A percentile compares a stretch with the other conserved stretches of the same genome.
phyloP scores from a whole-genome alignment of 2,888 invertebrate species.

The Scrobipalpa costella region DNA sequence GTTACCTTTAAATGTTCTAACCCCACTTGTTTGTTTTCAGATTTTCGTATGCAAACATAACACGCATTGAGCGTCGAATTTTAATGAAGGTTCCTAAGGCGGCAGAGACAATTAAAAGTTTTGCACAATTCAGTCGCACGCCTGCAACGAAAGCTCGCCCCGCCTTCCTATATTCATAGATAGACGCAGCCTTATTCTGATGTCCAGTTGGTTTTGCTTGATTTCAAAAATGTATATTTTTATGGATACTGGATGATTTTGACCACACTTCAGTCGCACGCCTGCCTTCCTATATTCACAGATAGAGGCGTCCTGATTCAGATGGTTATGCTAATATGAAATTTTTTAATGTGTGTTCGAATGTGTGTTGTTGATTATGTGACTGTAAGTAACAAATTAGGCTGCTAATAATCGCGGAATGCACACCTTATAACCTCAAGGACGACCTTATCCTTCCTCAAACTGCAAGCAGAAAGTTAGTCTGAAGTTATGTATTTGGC shows the following conservation, averaged over 20 bases:
- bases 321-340: background rate
- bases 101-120: constrained; percentile 66
- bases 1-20: no score
- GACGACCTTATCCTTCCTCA: no score
- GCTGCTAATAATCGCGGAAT: no score
- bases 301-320: background rate
- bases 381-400: no score
- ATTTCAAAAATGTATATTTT: no score
- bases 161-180: constrained; percentile 2
- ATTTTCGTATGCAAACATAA: constrained; percentile 55
- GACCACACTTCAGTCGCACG: constrained; percentile 61
- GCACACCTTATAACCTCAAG: no score
- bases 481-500: no score
- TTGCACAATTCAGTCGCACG: constrained; percentile 60
- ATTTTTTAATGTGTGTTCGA: no score
- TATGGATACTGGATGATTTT: no score
- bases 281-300: constrained; percentile 33
- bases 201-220: no score
- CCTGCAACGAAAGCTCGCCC: constrained; percentile 39
- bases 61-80: constrained; percentile 51
- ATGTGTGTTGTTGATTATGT: no score
- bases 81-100: constrained; percentile 58
- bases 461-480: no score
- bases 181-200: background rate
- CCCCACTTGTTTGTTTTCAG: background rate